Percentiles rank a stretch among this genome's conserved stretches.
Conservation (phyloP, 2,888 invertebrate species). For the Drosophila ustulata region DNA sequence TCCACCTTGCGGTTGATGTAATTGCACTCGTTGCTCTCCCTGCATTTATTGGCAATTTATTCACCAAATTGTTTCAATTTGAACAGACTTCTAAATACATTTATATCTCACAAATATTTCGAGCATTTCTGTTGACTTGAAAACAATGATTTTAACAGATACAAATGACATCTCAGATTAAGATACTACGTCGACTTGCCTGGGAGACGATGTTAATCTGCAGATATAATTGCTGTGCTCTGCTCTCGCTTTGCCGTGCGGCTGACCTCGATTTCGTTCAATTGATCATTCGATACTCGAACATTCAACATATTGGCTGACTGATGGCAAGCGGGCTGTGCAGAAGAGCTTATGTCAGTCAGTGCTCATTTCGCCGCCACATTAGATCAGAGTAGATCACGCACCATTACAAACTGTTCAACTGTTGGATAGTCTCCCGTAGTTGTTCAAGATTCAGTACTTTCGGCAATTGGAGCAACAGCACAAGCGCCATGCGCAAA, state of each 20-base stretch:
- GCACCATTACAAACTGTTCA: conserved; percentile 35
- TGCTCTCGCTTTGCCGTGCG: conserved; percentile 27
- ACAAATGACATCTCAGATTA: conserved; percentile 4
- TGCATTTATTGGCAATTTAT: not conserved
- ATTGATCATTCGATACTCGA: conserved; percentile 69
- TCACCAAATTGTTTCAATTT: not conserved
- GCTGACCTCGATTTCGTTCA: conserved; percentile 65
- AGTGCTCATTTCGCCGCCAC: conserved; percentile 62
- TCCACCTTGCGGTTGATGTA: not conserved
- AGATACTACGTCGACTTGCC: conserved; percentile 23
- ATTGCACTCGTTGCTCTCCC: not conserved
- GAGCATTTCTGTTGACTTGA: not conserved
- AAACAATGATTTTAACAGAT: not conserved
- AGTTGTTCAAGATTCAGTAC: conserved; percentile 78
- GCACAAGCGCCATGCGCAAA: conserved; percentile 59
- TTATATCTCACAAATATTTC: not conserved
- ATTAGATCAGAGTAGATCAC: conserved; percentile 33
- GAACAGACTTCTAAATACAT: not conserved
- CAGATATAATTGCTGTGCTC: conserved; percentile 43
- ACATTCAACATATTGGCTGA: conserved; percentile 64
- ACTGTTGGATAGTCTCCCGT: conserved; percentile 8
- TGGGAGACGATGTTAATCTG: conserved; percentile 38
- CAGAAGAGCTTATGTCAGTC: conserved; percentile 43
- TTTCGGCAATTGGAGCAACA: conserved; percentile 76
- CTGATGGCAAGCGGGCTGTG: conserved; percentile 30